Evolutionary conservation across 2,113 vertebrate species (phyloP), one percentile per base, ranked within the genome.

Genomic region (Mastomys natalensis): DNA sequence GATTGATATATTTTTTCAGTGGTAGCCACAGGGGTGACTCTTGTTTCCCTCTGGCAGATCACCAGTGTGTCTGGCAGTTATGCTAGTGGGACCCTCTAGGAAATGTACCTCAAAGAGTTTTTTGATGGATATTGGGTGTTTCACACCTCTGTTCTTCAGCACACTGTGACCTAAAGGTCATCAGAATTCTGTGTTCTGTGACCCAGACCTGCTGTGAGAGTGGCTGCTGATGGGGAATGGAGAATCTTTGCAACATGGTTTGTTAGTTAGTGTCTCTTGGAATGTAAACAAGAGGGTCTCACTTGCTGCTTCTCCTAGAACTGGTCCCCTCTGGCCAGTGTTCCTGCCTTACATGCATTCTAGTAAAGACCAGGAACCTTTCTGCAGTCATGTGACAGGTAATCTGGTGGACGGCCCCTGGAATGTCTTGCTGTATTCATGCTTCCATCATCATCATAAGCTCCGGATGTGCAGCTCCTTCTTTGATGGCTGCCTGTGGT

Each of bases 381-480:
- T 16, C 7, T 24, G 1, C 1, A 26, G 9, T 0, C 15, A 2
- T 0, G 17, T 6, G 72, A 24, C 26, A 15, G 11, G 26, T 60
- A 2, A 62, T 17, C 15, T 45, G 1, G 3, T 16, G 3, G 51
- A 55, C 85, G 40, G 68, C 72, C 26, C 53, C 48, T 53, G 22
- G 4, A 48, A 40, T n/a, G 45, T 53, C n/a, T 53, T 40, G 21
- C 11, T 53, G 13, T 55, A 3, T 53, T 9, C 37, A 24, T 5
- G 19, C 11, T 73, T 53, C 37, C 4, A 22, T 37, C 40, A n/a
- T 24, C 4, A 13, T 37, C 16, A 0, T 29, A 55, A 64, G 4
- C 37, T 51, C 66, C 40, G 48, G 45, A 40, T 26, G 15, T 5
- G 13, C 7, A 55, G 51, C 34, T 70, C 12, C 45, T 53, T 51